Evolutionary conservation across 2,113 vertebrate species (phyloP).

Genomic region (Nerophis ophidion): DNA sequence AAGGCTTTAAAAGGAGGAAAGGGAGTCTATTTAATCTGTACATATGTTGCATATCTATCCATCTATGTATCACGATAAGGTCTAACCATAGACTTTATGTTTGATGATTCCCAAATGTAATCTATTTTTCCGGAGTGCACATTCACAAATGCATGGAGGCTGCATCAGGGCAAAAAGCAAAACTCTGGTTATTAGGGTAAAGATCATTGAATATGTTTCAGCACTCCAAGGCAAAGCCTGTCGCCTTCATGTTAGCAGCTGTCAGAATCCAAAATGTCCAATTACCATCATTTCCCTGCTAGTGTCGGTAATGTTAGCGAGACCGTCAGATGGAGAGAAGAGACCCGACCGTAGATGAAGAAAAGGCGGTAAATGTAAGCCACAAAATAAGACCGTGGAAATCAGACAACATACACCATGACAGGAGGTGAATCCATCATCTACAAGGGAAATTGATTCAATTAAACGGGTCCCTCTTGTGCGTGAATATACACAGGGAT

Average conservation of each 20-base stretch:
- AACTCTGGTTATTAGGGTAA: slow-evolving; percentile 40
- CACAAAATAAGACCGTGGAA: slow-evolving; percentile 60
- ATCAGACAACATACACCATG: slow-evolving; percentile 62
- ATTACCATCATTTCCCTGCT: slow-evolving; percentile 69
- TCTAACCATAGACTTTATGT: slow-evolving; percentile 10
- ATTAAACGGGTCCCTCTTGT: slow-evolving; percentile 58
- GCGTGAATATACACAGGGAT: slow-evolving; percentile 42
- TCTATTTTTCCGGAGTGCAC: slow-evolving; percentile 15
- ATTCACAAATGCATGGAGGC: slow-evolving; percentile 25
- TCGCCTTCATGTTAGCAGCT: slow-evolving; percentile 69
- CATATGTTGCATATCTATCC: slow-evolving; percentile 25
- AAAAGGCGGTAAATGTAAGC: slow-evolving; percentile 51
- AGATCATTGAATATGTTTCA: slow-evolving; percentile 52
- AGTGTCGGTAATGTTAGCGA: slow-evolving; percentile 52
- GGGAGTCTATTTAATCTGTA: slow-evolving; percentile 52
- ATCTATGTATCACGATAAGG: slow-evolving; percentile 18
- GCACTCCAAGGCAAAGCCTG: slow-evolving; percentile 56
- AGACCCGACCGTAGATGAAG: slow-evolving; percentile 47
- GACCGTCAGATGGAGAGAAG: slow-evolving; percentile 24
- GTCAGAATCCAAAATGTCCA: slow-evolving; percentile 67
- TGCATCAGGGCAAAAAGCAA: slow-evolving; percentile 19
- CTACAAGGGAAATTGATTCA: slow-evolving; percentile 64
- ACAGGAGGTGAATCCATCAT: slow-evolving; percentile 64
- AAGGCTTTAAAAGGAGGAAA: slow-evolving; percentile 52
- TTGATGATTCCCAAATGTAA: slow-evolving; percentile 28